Evolutionary conservation across 2,113 vertebrate genomes (phyloP).

Genomic region (Lepisosteus oculatus): DNA sequence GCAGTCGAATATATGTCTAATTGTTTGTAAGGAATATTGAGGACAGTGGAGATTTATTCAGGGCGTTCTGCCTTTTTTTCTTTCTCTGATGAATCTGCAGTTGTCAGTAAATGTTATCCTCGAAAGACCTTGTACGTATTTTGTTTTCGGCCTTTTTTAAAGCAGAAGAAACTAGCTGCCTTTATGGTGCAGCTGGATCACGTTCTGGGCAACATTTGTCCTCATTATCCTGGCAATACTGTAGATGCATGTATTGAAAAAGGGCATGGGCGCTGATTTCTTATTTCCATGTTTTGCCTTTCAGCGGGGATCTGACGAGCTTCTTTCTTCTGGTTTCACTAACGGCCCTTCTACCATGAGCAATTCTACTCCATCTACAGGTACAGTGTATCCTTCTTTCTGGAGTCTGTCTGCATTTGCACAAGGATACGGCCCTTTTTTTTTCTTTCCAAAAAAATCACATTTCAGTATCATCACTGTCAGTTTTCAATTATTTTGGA

Average conservation of each 20-base stretch:
- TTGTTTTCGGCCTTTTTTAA: too few relatives aligned
- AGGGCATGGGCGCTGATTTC: neutral
- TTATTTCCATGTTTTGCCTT: slow-evolving; percentile 28
- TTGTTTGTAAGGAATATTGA: too few relatives aligned
- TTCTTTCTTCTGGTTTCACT: slow-evolving; percentile 58
- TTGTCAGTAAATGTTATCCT: too few relatives aligned
- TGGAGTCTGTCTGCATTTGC: neutral
- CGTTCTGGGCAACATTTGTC: neutral
- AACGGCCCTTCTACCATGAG: slow-evolving; percentile 69
- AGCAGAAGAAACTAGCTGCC: too few relatives aligned
- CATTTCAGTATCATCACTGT: too few relatives aligned
- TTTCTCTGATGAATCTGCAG: too few relatives aligned
- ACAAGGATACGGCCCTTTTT: neutral
- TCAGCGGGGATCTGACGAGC: slow-evolving; percentile 65
- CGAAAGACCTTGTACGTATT: too few relatives aligned
- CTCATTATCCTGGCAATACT: neutral
- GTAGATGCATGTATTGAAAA: neutral
- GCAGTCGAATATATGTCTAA: too few relatives aligned
- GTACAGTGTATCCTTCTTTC: slow-evolving; percentile 44
- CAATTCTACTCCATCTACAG: slow-evolving; percentile 63
- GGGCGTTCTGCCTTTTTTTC: too few relatives aligned
- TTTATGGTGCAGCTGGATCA: too few relatives aligned
- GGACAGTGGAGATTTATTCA: too few relatives aligned
- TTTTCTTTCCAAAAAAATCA: neutral
- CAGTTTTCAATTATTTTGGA: too few relatives aligned